Conservation (phyloP, 2,888 invertebrate genomes). For the Ochropleura plecta region DNA sequence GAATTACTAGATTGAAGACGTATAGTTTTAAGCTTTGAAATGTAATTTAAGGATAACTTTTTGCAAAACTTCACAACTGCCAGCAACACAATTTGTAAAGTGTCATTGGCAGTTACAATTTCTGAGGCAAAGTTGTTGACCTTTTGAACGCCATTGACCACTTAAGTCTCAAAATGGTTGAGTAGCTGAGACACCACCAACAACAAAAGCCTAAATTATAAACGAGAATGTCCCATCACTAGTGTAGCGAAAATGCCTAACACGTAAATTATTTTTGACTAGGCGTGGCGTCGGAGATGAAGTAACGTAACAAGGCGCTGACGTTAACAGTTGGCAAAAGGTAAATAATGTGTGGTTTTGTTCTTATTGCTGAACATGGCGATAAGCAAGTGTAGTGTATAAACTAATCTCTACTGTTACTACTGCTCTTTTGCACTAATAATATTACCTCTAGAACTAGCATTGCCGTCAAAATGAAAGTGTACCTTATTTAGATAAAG, state of each 20-base stretch:
- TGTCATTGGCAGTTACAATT: constrained; percentile 23
- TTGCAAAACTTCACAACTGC: constrained; percentile 16
- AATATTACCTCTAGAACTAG: background rate
- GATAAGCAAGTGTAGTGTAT: background rate
- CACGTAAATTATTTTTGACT: no score
- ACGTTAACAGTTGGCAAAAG: no score
- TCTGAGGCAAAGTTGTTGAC: background rate
- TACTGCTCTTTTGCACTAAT: background rate
- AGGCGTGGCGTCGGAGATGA: no score
- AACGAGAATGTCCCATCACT: no score
- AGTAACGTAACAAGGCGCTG: no score
- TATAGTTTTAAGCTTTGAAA: constrained; percentile 32
- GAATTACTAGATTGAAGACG: constrained; percentile 12
- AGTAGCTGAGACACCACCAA: no score
- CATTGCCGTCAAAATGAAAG: background rate
- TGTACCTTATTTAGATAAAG: background rate
- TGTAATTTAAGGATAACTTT: constrained; percentile 28
- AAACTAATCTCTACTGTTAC: background rate
- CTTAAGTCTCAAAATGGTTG: no score
- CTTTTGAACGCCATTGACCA: no score
- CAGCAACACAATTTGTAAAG: constrained; percentile 3
- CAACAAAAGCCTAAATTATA: no score
- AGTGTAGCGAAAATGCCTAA: no score
- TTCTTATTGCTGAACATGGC: background rate
- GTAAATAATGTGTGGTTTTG: background rate